phyloP scores from a whole-genome alignment of 2,113 vertebrate species.

The Urocolius indicus region DNA sequence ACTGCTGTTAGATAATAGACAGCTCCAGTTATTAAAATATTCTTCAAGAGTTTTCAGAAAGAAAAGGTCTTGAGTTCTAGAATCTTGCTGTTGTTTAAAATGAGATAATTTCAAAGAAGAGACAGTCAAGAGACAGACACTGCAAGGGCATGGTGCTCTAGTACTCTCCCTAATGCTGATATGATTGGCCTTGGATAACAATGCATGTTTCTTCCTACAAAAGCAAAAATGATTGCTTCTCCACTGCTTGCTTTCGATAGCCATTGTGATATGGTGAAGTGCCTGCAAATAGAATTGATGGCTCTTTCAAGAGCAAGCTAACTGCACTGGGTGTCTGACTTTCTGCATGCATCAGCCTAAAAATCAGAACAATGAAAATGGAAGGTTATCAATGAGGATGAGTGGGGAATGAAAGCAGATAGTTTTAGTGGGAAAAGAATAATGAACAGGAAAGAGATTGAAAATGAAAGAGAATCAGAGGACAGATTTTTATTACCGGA shows the following conservation, averaged over 20 bases:
- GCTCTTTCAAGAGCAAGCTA: slow-evolving; percentile 17
- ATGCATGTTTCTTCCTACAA: neutral
- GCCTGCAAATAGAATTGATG: neutral
- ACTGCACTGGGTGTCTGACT: neutral
- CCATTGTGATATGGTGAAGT: neutral
- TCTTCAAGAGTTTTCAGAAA: neutral
- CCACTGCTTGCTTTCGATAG: neutral
- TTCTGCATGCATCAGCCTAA: slow-evolving; percentile 26
- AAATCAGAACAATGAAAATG: neutral
- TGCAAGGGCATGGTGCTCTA: neutral
- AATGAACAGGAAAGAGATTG: neutral
- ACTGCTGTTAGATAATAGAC: neutral
- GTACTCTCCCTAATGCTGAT: neutral
- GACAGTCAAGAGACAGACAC: neutral
- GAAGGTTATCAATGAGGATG: neutral
- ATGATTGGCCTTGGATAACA: neutral
- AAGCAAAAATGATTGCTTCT: neutral
- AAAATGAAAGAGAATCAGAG: neutral
- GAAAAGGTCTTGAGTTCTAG: neutral
- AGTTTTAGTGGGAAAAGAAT: neutral
- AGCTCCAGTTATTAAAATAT: neutral
- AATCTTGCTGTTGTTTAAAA: neutral
- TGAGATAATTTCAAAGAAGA: neutral
- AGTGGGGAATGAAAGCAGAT: neutral
- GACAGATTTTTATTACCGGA: neutral